Evolutionary conservation across 2,797 vertebrate species (phyloP).

Genomic region (Liparis tanakae): DNA sequence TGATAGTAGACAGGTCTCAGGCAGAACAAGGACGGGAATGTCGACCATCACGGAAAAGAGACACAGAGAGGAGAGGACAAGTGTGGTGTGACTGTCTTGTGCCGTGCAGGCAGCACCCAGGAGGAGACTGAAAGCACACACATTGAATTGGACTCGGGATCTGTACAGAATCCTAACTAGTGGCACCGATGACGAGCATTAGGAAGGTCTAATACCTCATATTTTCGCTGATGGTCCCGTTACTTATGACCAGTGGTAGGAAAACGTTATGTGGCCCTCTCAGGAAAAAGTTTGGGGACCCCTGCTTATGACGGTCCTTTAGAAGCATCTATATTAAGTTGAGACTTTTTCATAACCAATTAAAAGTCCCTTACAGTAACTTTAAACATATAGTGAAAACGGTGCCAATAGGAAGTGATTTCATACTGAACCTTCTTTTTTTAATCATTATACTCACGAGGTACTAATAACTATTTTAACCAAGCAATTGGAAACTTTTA

Average conservation of each 20-base stretch:
- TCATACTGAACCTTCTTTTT: background rate
- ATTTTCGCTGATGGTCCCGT: background rate
- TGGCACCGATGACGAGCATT: background rate
- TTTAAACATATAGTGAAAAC: background rate
- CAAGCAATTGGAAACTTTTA: background rate
- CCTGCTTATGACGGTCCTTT: background rate
- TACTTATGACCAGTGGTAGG: background rate
- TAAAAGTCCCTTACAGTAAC: background rate
- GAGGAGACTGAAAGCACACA: slow-evolving; percentile 88
- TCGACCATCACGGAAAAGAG: slow-evolving; percentile 29
- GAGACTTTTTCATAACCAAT: background rate
- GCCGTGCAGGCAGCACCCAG: slow-evolving; percentile 73
- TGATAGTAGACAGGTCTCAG: slow-evolving; percentile 88
- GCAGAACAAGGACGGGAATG: slow-evolving; percentile 58
- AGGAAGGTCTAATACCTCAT: background rate
- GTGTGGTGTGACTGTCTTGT: slow-evolving; percentile 72
- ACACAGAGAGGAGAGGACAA: slow-evolving; percentile 43
- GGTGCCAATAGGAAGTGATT: background rate
- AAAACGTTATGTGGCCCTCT: no score
- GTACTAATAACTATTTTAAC: background rate
- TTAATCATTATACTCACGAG: background rate
- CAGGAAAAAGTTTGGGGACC: no score
- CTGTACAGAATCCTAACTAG: background rate
- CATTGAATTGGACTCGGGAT: slow-evolving; percentile 61
- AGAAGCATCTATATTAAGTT: background rate